These are phyloP conservation scores for Habropoda laboriosa DNA, from an alignment of 1,140 invertebrate species.

Conservation along the genomic window DNA sequence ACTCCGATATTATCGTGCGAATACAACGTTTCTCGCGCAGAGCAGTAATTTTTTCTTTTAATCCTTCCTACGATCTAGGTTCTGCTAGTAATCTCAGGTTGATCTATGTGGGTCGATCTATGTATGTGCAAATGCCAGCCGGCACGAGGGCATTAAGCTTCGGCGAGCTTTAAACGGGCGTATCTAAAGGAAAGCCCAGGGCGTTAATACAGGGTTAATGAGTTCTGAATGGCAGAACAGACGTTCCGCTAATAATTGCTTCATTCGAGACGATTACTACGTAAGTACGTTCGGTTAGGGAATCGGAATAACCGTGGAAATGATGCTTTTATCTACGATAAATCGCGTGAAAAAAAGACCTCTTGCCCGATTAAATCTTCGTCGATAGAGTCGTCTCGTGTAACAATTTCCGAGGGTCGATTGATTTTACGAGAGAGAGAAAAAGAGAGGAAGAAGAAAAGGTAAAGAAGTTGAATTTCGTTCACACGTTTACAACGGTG, in stretches of 20 bases:
- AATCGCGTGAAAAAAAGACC: not conserved
- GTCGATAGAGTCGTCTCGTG: accelerated
- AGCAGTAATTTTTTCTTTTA: not conserved
- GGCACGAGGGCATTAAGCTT: not conserved
- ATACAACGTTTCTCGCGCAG: not conserved
- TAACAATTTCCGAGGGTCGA: not conserved
- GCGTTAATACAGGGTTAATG: not conserved
- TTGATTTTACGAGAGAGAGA: no score
- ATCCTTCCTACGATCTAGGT: constrained; percentile 1
- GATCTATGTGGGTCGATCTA: constrained; percentile 45
- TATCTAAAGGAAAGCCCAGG: not conserved
- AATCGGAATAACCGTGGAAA: no score
- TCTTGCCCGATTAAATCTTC: not conserved
- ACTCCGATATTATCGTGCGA: no score
- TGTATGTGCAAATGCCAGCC: not conserved
- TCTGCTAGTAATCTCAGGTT: not conserved
- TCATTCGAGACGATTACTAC: not conserved
- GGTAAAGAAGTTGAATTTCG: no score
- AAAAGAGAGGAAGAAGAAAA: not conserved
- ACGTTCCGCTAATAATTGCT: constrained; percentile 4
- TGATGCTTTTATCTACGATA: no score
- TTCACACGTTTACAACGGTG: no score
- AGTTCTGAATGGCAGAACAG: not conserved
- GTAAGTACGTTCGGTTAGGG: no score
- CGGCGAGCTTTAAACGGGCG: constrained; percentile 12